A percentile compares a stretch with the other conserved stretches of the same genome.
Conservation (phyloP, 2,888 invertebrate genomes). For the Drosophila cognata region DNA sequence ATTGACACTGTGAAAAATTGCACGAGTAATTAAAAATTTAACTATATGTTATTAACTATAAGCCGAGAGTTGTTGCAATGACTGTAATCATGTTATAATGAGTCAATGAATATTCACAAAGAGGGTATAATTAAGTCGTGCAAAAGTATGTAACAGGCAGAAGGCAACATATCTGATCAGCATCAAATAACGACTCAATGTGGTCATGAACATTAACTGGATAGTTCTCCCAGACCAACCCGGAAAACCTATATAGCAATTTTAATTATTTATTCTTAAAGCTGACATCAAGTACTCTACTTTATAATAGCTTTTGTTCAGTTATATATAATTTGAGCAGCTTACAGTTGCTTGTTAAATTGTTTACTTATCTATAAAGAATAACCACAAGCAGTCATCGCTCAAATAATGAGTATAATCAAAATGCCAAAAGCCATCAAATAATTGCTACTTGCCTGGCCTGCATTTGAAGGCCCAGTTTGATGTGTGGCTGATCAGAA, state of each 20-base stretch:
- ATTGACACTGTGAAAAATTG: slow-evolving; percentile 8
- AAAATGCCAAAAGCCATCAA: neutral
- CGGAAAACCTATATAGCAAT: neutral
- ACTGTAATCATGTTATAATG: neutral
- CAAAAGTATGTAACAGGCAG: neutral
- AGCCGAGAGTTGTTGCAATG: neutral
- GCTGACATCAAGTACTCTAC: neutral
- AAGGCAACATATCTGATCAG: neutral
- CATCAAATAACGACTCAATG: neutral
- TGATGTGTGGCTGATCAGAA: slow-evolving; percentile 5
- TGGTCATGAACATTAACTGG: neutral
- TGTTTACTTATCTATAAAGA: neutral
- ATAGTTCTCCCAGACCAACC: neutral
- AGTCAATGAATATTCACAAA: neutral
- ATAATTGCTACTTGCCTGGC: neutral
- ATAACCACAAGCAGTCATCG: neutral
- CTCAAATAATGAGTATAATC: neutral
- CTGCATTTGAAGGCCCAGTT: neutral
- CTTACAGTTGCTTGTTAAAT: neutral
- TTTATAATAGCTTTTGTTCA: neutral
- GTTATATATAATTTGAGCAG: neutral
- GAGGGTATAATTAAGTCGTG: neutral
- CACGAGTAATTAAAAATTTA: neutral
- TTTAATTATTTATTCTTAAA: neutral
- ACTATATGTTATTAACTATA: neutral